Evolutionary conservation across 2,797 vertebrate genomes (phyloP).

Genomic region (Silurus lanzhouensis): DNA sequence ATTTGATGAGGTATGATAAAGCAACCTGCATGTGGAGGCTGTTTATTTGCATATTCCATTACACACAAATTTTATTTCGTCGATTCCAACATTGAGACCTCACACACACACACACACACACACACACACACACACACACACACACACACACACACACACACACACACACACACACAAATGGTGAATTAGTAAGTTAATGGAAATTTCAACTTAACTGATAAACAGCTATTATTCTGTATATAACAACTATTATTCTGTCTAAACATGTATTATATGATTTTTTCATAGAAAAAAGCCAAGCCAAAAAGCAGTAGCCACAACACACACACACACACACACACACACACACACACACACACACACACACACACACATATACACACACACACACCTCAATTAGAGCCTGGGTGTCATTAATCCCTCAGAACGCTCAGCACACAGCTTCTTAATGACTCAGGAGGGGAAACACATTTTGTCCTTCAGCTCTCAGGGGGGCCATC

Average conservation of each 20-base stretch:
- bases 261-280: conserved; percentile 11
- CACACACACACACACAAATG: background rate
- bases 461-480: conserved; percentile 60
- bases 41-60: conserved; percentile 43
- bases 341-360: background rate
- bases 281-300: background rate
- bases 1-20: conserved; percentile 9
- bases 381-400: conserved; percentile 6
- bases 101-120: background rate
- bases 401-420: conserved; percentile 34
- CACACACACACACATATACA: conserved; percentile 1
- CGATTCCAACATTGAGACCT: background rate
- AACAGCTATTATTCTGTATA: background rate
- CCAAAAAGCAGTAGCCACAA: background rate
- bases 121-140: conserved; percentile 1
- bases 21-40: background rate
- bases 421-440: conserved; percentile 31
- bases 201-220: background rate
- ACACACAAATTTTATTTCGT: conserved; percentile 30
- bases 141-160: background rate
- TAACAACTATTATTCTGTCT: background rate
- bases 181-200: background rate
- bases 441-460: conserved; percentile 34
- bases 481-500: conserved; percentile 54
- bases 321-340: conserved; percentile 13